These are phyloP conservation scores for Andrena hattorfiana DNA, from an alignment of 2,888 invertebrate genomes.

Conservation along the genomic window DNA sequence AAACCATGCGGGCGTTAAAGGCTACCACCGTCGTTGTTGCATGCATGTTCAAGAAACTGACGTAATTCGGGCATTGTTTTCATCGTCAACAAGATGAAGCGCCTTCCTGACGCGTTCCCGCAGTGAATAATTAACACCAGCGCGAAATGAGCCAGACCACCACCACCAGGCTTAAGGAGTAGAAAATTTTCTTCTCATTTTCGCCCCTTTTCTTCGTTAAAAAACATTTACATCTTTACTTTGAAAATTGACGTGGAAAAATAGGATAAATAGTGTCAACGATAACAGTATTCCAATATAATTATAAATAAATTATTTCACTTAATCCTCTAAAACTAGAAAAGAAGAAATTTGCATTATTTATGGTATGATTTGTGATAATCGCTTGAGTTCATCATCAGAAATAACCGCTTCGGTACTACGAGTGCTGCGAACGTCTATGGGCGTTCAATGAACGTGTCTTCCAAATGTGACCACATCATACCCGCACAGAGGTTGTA, in stretches of 20 bases:
- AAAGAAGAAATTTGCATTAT: too few relatives aligned
- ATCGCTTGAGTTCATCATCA: not conserved
- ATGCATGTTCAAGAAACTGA: conserved; percentile 38
- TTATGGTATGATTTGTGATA: too few relatives aligned
- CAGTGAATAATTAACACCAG: conserved; percentile 55
- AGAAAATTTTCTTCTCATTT: conserved; percentile 8
- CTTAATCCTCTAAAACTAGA: too few relatives aligned
- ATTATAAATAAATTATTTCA: too few relatives aligned
- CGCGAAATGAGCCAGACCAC: not conserved
- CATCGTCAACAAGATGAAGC: conserved; percentile 33
- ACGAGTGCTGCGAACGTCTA: not conserved
- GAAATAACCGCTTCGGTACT: not conserved
- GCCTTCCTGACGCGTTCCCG: conserved; percentile 28
- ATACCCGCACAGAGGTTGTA: too few relatives aligned
- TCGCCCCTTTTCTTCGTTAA: not conserved
- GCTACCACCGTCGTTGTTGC: not conserved
- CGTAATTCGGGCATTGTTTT: conserved; percentile 62
- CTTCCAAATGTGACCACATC: too few relatives aligned
- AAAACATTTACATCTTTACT: not conserved
- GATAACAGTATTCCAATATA: too few relatives aligned
- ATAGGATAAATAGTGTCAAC: not conserved
- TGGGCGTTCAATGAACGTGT: too few relatives aligned
- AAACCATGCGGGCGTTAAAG: conserved; percentile 9
- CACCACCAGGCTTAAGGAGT: not conserved
- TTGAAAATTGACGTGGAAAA: not conserved